Evolutionary conservation across 2,113 vertebrate species (phyloP).

Genomic region (Pipa parva): DNA sequence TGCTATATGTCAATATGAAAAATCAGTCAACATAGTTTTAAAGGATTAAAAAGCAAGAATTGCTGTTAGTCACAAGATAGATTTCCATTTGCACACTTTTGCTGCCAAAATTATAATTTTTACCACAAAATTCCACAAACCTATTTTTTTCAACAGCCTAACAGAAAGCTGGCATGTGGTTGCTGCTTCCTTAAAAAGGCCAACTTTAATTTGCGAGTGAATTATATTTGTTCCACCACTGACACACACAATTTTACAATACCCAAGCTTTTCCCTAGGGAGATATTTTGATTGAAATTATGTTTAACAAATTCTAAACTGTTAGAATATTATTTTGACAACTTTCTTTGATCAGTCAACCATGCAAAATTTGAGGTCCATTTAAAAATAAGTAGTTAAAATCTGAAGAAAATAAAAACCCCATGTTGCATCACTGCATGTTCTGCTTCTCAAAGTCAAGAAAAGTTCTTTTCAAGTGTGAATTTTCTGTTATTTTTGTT

Average conservation of each 20-base stretch:
- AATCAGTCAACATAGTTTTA: too few relatives aligned
- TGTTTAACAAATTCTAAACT: not conserved
- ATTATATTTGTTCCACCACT: too few relatives aligned
- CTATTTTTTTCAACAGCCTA: too few relatives aligned
- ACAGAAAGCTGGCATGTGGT: too few relatives aligned
- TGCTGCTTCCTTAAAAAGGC: not conserved
- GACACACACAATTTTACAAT: not conserved
- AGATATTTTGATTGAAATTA: not conserved
- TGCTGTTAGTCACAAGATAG: too few relatives aligned
- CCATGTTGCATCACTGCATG: slow-evolving; percentile 16
- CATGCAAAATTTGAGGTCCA: not conserved
- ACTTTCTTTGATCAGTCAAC: not conserved
- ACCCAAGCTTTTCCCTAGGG: not conserved
- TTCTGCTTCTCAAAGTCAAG: slow-evolving; percentile 29
- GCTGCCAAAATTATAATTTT: too few relatives aligned
- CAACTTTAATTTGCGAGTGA: too few relatives aligned
- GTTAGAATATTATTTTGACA: not conserved
- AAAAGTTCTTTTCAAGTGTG: slow-evolving; percentile 27
- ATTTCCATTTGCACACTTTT: too few relatives aligned
- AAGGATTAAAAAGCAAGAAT: too few relatives aligned
- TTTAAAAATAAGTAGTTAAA: slow-evolving; percentile 11
- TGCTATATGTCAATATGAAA: too few relatives aligned
- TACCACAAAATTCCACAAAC: too few relatives aligned
- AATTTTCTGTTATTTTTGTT: slow-evolving; percentile 9
- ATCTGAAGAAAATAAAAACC: not conserved